Percentiles rank a stretch among this genome's conserved stretches.
These are phyloP conservation scores for Otolemur crassicaudatus DNA, from an alignment of 2,797 vertebrate genomes.

Conservation along the genomic window DNA sequence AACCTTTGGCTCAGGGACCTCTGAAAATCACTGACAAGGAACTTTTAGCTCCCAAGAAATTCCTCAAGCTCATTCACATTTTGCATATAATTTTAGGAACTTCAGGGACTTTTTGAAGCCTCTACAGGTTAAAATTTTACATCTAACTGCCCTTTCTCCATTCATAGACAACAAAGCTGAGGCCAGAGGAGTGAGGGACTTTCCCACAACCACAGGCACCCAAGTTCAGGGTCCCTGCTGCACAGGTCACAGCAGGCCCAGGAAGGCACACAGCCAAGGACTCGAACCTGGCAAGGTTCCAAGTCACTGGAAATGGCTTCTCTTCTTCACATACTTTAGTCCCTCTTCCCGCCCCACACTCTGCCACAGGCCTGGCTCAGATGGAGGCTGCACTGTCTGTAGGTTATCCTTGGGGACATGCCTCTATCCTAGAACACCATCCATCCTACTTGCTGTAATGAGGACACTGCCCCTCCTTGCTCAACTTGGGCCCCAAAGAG, in stretches of 20 bases:
- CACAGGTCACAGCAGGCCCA: background rate
- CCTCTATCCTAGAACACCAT: background rate
- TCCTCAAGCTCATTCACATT: background rate
- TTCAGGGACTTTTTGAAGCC: conserved; percentile 13
- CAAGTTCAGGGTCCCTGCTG: background rate
- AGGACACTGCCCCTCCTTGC: conserved; percentile 48
- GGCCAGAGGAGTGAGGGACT: background rate
- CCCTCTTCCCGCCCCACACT: background rate
- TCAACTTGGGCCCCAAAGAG: conserved; percentile 47
- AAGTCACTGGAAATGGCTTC: background rate
- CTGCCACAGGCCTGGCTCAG: background rate
- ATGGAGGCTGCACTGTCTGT: background rate
- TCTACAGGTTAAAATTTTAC: background rate
- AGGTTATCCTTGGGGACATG: background rate
- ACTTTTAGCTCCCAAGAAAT: background rate
- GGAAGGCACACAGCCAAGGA: background rate
- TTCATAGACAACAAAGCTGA: background rate
- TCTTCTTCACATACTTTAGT: background rate
- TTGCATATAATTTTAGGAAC: background rate
- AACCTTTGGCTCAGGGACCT: background rate
- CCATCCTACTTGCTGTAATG: conserved; percentile 45
- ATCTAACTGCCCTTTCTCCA: background rate
- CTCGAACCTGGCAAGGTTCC: background rate
- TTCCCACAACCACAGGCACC: background rate
- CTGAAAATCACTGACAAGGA: background rate